Conservation (phyloP, 2,888 invertebrate species). For the Ethmia dodecea region DNA sequence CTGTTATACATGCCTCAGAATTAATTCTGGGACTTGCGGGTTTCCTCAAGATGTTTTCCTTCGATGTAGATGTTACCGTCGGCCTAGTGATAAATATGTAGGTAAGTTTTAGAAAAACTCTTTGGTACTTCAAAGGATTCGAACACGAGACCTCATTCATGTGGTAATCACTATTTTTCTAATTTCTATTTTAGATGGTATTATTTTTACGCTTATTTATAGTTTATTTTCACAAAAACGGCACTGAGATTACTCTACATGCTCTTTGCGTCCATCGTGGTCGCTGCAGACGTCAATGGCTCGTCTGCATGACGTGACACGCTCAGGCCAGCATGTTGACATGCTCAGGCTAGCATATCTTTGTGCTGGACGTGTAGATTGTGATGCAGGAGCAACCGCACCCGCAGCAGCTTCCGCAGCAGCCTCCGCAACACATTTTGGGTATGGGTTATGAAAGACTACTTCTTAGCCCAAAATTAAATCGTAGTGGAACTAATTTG, state of each 20-base stretch:
- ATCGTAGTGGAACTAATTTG: conserved; percentile 9
- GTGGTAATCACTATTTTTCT: too few species aligned
- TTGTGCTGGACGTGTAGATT: conserved; percentile 26
- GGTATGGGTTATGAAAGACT: conserved; percentile 14
- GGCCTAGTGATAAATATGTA: too few species aligned
- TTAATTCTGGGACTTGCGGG: too few species aligned
- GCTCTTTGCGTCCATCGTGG: conserved; percentile 8
- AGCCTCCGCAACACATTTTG: conserved; percentile 33
- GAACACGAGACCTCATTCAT: too few species aligned
- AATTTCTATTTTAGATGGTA: too few species aligned
- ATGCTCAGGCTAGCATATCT: conserved; percentile 14
- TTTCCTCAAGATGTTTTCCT: too few species aligned
- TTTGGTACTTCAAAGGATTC: too few species aligned
- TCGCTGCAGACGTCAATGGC: conserved; percentile 1
- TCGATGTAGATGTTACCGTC: too few species aligned
- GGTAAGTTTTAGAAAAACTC: too few species aligned
- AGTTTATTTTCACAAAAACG: conserved; percentile 38
- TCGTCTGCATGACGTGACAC: not conserved
- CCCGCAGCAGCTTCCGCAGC: conserved; percentile 27
- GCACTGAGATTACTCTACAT: conserved; percentile 24
- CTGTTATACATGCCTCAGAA: too few species aligned
- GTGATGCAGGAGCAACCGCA: conserved; percentile 38
- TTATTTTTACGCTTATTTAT: conserved; percentile 22
- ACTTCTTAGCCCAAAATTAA: conserved; percentile 20
- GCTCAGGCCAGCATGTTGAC: too few species aligned